Percentiles rank a stretch among this genome's conserved stretches.
Conservation (phyloP, 2,113 vertebrate species). For the Mesoclemmys tuberculata region DNA sequence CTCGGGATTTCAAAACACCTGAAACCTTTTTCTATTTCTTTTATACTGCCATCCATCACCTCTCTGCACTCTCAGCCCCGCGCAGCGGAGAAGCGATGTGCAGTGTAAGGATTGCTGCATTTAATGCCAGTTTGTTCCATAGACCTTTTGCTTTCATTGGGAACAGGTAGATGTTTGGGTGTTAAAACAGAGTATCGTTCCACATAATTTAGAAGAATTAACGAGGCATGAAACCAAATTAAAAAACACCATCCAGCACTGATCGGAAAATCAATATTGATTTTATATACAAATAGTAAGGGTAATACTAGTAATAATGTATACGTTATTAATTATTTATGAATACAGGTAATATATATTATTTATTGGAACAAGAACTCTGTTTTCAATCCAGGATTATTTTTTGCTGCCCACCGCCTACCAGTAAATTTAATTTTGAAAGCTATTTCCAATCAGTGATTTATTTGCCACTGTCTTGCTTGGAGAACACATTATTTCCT, state of each 20-base stretch:
- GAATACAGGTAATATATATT: neutral
- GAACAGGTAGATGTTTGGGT: conserved; percentile 46
- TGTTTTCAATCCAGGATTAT: neutral
- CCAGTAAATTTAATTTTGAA: fast-evolving
- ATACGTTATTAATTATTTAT: neutral
- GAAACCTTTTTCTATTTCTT: conserved; percentile 57
- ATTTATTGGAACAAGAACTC: neutral
- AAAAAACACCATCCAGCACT: conserved; percentile 50
- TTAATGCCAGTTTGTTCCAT: conserved; percentile 14
- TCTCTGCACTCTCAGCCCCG: conserved; percentile 25
- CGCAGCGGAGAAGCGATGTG: conserved; percentile 13
- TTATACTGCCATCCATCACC: conserved; percentile 43
- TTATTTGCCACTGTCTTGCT: fast-evolving
- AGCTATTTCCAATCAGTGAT: fast-evolving
- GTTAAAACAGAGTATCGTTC: neutral
- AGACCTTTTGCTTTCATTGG: neutral
- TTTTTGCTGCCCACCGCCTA: neutral
- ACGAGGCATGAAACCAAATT: conserved; percentile 39
- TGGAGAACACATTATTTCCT: neutral
- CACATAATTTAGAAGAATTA: conserved; percentile 37
- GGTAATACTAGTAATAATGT: neutral
- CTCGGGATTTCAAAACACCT: conserved; percentile 42
- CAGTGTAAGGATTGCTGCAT: neutral
- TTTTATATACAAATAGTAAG: neutral
- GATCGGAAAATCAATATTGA: conserved; percentile 27